Percentiles rank a stretch among this genome's conserved stretches.
Evolutionary conservation across 92 coral and sea anemone genomes (phyloP).

Genomic region (Porites evermanni): DNA sequence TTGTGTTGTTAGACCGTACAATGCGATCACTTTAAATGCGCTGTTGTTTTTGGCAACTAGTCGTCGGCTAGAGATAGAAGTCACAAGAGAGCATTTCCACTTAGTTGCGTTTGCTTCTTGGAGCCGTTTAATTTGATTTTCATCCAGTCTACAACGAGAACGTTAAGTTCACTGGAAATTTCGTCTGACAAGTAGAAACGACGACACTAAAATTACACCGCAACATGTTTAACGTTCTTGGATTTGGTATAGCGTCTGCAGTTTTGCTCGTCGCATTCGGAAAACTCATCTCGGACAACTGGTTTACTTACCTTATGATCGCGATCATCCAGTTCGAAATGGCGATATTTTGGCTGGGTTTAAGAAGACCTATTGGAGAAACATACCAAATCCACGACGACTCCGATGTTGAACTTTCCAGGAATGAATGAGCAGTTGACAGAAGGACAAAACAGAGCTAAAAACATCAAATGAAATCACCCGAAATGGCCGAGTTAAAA

Average conservation of each 20-base stretch:
- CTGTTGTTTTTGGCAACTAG: neutral
- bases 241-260: slow-evolving; percentile 60
- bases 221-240: slow-evolving; percentile 20
- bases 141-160: neutral
- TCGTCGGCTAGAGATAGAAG: neutral
- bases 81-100: neutral
- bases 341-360: slow-evolving; percentile 41
- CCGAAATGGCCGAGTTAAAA: neutral
- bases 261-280: slow-evolving; percentile 62
- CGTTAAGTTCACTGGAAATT: too few relatives aligned
- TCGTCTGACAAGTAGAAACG: neutral
- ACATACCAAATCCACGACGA: neutral
- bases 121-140: neutral
- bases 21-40: neutral
- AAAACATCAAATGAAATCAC: neutral
- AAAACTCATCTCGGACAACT: slow-evolving; percentile 49
- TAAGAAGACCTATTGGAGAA: slow-evolving; percentile 20
- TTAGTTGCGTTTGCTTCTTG: too few relatives aligned
- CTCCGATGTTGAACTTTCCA: slow-evolving; percentile 11
- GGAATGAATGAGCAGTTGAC: neutral
- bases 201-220: neutral
- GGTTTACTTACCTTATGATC: slow-evolving; percentile 52
- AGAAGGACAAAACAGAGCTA: neutral
- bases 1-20: neutral
- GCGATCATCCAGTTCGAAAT: slow-evolving; percentile 40